phyloP scores from a whole-genome alignment of 2,888 invertebrate genomes.

The Meteorus cinctellus region DNA sequence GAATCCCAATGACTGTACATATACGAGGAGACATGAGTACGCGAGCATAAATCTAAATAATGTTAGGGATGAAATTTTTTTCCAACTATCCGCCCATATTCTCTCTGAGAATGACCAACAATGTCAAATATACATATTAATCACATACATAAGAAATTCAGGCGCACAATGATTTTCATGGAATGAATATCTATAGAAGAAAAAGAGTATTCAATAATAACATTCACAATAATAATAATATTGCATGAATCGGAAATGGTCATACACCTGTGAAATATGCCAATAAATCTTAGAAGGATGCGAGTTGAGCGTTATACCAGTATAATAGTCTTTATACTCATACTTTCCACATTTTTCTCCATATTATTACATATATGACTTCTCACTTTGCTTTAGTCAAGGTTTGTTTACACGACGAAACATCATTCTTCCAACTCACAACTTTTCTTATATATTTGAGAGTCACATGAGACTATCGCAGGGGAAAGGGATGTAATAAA shows the following conservation, averaged over 20 bases:
- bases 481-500: constrained; percentile 18
- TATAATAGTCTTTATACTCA: constrained; percentile 66
- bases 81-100: constrained; percentile 65
- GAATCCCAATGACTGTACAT: constrained; percentile 57
- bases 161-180: neutral
- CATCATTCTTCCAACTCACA: constrained; percentile 61
- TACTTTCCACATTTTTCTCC: constrained; percentile 43
- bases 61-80: constrained; percentile 65
- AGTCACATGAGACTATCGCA: constrained; percentile 46
- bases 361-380: neutral
- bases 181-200: neutral
- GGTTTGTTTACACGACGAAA: constrained; percentile 60
- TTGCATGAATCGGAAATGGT: constrained; percentile 62
- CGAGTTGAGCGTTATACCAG: constrained; percentile 62
- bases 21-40: constrained; percentile 64
- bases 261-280: constrained; percentile 62
- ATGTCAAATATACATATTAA: constrained; percentile 65
- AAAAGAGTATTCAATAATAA: too few relatives aligned
- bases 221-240: neutral
- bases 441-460: constrained; percentile 67
- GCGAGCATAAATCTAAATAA: constrained; percentile 72
- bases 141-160: constrained; percentile 32
- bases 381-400: constrained; percentile 43
- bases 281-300: constrained; percentile 67
- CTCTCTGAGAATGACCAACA: constrained; percentile 49